Conservation (phyloP, 2,113 vertebrate species). For the Leucosticte australis region DNA sequence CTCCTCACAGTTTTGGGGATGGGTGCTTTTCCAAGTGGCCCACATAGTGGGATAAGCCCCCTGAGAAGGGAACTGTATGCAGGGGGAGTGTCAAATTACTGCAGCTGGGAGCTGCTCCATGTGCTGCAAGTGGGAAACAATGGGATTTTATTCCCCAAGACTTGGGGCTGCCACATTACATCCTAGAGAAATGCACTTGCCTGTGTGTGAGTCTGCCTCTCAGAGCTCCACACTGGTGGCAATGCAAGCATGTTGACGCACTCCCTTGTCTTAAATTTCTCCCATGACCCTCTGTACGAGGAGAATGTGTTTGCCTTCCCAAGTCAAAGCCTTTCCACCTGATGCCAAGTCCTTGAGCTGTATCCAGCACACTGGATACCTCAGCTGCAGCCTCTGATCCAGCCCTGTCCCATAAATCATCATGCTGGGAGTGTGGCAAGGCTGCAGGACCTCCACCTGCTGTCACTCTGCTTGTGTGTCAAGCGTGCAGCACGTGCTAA, state of each 20-base stretch:
- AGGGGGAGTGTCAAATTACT: slow-evolving; percentile 17
- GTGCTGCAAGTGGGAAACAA: not conserved
- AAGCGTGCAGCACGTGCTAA: slow-evolving; percentile 9
- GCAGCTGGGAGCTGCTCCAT: slow-evolving; percentile 1
- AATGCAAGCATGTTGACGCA: not conserved
- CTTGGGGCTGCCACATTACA: not conserved
- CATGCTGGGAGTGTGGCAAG: not conserved
- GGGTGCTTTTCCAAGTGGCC: not conserved
- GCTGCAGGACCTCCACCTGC: not conserved
- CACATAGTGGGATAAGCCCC: not conserved
- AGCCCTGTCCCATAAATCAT: slow-evolving; percentile 33
- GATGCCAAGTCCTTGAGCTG: not conserved
- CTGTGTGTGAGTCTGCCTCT: not conserved
- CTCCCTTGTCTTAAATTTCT: slow-evolving; percentile 24
- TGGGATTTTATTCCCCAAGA: slow-evolving; percentile 43
- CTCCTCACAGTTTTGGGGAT: not conserved
- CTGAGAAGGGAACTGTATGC: not conserved
- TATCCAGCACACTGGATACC: not conserved
- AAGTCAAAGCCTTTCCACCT: not conserved
- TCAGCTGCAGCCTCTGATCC: not conserved
- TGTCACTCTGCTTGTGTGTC: not conserved
- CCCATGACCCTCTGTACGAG: not conserved
- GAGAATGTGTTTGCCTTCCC: not conserved
- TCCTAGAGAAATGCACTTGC: not conserved
- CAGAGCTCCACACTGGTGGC: not conserved